These are phyloP conservation scores for Aporrectodea caliginosa DNA, from an alignment of 1,140 invertebrate genomes.

Conservation along the genomic window DNA sequence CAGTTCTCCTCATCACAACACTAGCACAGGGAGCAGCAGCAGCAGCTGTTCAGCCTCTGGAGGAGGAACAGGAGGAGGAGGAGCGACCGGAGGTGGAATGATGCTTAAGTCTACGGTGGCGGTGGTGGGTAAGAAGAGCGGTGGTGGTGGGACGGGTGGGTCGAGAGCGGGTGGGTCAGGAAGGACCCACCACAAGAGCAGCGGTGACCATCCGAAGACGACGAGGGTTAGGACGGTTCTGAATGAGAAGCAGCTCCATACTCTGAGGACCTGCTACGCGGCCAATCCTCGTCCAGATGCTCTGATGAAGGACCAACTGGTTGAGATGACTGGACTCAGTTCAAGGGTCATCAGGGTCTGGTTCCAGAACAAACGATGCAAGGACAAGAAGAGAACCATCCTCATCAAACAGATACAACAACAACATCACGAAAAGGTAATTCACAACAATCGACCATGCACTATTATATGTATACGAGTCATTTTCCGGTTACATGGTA, in stretches of 20 bases:
- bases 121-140: too few relatives aligned
- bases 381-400: conserved; percentile 97
- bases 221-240: conserved; percentile 94
- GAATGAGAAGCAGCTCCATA: conserved; percentile 97
- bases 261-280: conserved; percentile 81
- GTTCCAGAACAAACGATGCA: conserved; percentile 96
- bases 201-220: conserved; percentile 64
- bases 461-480: neutral
- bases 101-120: neutral
- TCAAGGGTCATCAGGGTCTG: conserved; percentile 96
- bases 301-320: conserved; percentile 97
- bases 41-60: too few relatives aligned
- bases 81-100: neutral
- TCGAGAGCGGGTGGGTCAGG: neutral
- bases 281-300: conserved; percentile 97
- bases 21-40: too few relatives aligned
- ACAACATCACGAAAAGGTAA: conserved; percentile 68
- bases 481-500: too few relatives aligned
- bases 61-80: too few relatives aligned
- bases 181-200: neutral
- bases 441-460: neutral
- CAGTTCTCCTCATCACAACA: too few relatives aligned
- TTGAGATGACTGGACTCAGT: conserved; percentile 95
- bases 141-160: too few relatives aligned
- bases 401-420: conserved; percentile 95